Base-by-base conservation (phyloP, 2,888 invertebrate species). In the Didymodactylos carnosus region DNA sequence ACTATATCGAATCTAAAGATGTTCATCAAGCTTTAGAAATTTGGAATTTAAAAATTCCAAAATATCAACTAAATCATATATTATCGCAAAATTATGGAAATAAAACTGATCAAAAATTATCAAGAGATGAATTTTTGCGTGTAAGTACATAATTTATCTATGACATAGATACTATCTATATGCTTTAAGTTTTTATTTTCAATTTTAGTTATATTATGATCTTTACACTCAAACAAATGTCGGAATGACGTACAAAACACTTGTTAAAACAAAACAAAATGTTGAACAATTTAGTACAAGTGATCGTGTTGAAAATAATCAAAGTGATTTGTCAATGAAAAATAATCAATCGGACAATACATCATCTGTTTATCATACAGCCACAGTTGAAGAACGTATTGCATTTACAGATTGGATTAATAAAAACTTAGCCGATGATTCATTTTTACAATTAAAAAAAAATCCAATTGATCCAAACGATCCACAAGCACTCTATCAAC, bases 401-500 rank as follows among this genome's bases (percentile, higher is more conserved):
- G 29, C 35, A 35, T 35, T n/a, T 11, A n/a, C 62, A 0, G 35
- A 62, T 35, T 62, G 62, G 62, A 35, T 62, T 3, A 62, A 62
- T 35, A 29, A 62, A 35, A 35, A 35, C n/a, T 19, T 35, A 62
- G 88, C 88, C 25, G 88, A 88, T 78, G 97, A 97, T 84, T 88
- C 89, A 0, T 91, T 92, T 80, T 86, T 98, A 80, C 43, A 46
- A n/a, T 51, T 75, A 39, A 39, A 40, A 13, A 25, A 23, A 6
- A 69, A 75, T 49, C 97, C 95, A 0, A 92, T 98, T 78, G 91
- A 94, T 83, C 85, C 89, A 1, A n/a, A 35, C 19, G 92, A 94
- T 80, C 93, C 94, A 76, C 91, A 91, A 81, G 88, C 88, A 75
- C 86, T 98, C 14, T 99, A 95, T 81, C 90, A 90, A 76, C 93